phyloP scores from a whole-genome alignment of 2,797 vertebrate species.

The Borostomias antarcticus region DNA sequence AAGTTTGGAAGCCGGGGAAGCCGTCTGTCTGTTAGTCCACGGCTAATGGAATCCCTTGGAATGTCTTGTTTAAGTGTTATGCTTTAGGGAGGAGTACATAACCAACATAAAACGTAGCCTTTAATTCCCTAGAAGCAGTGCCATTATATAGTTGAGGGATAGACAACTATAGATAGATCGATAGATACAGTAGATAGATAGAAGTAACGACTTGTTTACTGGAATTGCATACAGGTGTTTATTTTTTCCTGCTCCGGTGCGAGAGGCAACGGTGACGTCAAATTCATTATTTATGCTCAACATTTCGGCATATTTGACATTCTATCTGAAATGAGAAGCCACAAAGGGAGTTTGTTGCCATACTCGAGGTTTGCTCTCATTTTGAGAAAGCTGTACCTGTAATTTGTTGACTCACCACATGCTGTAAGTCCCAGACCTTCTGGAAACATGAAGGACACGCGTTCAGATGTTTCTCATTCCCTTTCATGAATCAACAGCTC shows the following conservation, averaged over 20 bases:
- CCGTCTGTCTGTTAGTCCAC: too few relatives aligned
- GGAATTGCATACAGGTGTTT: slow-evolving; percentile 55
- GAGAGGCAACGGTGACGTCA: slow-evolving; percentile 49
- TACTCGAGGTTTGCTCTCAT: slow-evolving; percentile 9
- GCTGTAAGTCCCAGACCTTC: slow-evolving; percentile 3
- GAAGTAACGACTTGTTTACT: too few relatives aligned
- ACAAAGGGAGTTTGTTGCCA: slow-evolving; percentile 39
- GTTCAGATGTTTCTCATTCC: too few relatives aligned
- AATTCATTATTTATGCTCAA: slow-evolving; percentile 67
- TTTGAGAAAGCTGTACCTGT: slow-evolving; percentile 33
- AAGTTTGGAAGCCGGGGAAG: too few relatives aligned
- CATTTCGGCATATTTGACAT: slow-evolving; percentile 51
- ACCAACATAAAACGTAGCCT: background rate
- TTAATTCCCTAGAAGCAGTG: background rate
- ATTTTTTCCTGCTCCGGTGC: slow-evolving; percentile 56
- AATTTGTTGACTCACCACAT: slow-evolving; percentile 27
- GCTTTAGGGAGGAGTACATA: too few relatives aligned
- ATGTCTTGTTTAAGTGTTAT: too few relatives aligned
- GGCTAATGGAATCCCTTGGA: too few relatives aligned
- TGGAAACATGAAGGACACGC: background rate
- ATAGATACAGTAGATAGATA: slow-evolving; percentile 51
- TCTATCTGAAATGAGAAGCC: slow-evolving; percentile 48
- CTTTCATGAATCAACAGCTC: too few relatives aligned
- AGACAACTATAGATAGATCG: too few relatives aligned
- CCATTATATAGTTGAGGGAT: too few relatives aligned